These are phyloP conservation scores for Charaxes varanes DNA, from an alignment of 1,140 invertebrate genomes.

Conservation along the genomic window DNA sequence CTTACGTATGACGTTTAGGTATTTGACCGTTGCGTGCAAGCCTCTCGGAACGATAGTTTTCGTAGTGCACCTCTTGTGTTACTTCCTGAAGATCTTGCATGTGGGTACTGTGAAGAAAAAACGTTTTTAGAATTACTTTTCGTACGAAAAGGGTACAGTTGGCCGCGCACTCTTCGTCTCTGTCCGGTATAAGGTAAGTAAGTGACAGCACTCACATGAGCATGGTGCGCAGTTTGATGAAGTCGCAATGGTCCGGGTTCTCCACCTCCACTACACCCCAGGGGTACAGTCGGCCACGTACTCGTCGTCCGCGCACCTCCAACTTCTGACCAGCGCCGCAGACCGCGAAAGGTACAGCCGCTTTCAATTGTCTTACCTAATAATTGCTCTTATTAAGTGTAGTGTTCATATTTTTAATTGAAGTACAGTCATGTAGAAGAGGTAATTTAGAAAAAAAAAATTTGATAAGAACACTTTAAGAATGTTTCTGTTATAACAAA, in stretches of 20 bases:
- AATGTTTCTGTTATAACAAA: too few species aligned
- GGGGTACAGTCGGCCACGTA: constrained; percentile 94
- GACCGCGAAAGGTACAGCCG: constrained; percentile 98
- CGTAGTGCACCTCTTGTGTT: constrained; percentile 96
- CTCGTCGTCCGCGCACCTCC: constrained; percentile 92
- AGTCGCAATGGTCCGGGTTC: constrained; percentile 99
- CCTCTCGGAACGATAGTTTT: constrained; percentile 94
- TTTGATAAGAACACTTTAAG: background rate
- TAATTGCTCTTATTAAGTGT: too few species aligned
- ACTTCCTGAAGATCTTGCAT: constrained; percentile 98
- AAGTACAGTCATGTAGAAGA: too few species aligned
- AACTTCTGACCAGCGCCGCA: constrained; percentile 92
- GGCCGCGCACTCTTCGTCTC: too few species aligned
- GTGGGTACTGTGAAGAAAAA: constrained; percentile 82
- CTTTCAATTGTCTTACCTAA: constrained; percentile 91
- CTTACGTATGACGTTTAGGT: constrained; percentile 82
- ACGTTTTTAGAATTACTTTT: background rate
- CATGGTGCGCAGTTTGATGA: constrained; percentile 98
- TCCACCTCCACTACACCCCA: constrained; percentile 99
- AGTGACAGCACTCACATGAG: constrained; percentile 86
- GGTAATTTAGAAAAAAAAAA: too few species aligned
- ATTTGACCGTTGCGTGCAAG: constrained; percentile 86
- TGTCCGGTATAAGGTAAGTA: too few species aligned
- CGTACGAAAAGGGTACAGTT: too few species aligned
- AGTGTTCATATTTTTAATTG: too few species aligned